Evolutionary conservation across 2,797 vertebrate genomes (phyloP).

Genomic region (Diglossa cyanea): DNA sequence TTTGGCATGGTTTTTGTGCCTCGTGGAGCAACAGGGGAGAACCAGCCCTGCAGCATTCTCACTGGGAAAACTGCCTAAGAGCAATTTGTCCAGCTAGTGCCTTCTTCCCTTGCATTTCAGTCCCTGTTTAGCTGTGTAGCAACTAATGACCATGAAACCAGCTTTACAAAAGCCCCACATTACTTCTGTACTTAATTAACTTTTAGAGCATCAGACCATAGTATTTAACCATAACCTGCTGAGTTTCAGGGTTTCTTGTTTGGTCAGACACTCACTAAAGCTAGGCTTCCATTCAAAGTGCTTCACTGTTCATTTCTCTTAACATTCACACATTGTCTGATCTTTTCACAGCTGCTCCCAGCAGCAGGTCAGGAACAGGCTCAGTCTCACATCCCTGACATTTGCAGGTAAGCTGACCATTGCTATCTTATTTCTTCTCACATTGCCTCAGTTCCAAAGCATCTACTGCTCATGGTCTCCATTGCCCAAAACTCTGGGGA

Average conservation of each 20-base stretch:
- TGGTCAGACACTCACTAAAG: neutral
- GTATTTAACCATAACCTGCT: constrained; percentile 25
- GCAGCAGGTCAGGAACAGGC: neutral
- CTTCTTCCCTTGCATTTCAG: neutral
- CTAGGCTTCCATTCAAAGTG: neutral
- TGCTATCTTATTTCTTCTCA: neutral
- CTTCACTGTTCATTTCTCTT: neutral
- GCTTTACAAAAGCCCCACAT: constrained; percentile 16
- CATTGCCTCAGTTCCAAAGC: neutral
- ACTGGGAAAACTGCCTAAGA: neutral
- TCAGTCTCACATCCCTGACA: neutral
- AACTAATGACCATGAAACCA: constrained; percentile 46
- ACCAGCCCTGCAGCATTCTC: neutral
- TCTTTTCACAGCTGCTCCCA: neutral
- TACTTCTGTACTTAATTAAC: constrained; percentile 65
- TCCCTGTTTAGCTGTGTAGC: constrained; percentile 43
- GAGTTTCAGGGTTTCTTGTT: neutral
- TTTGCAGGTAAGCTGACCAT: neutral
- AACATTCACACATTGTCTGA: neutral
- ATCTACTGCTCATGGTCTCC: neutral
- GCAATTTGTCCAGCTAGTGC: neutral
- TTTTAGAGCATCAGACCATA: neutral
- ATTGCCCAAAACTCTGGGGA: neutral
- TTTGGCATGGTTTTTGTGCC: neutral
- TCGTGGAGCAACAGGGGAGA: neutral